A percentile compares a stretch with the other conserved stretches of the same genome.
These are phyloP conservation scores for Tragelaphus scriptus DNA, from an alignment of 2,113 vertebrate genomes.

Conservation along the genomic window DNA sequence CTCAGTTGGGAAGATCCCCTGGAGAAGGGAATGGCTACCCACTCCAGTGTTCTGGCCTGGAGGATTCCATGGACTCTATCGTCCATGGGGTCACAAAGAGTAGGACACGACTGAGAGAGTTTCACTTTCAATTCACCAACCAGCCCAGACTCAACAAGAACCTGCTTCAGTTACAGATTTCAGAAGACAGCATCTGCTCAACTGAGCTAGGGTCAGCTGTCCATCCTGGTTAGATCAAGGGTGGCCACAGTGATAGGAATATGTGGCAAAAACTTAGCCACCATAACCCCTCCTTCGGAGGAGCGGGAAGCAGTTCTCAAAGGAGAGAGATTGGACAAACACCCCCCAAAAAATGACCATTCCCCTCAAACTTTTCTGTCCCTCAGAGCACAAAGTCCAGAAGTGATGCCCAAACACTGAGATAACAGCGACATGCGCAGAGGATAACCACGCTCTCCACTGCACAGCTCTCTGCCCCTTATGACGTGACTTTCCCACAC, in stretches of 20 bases:
- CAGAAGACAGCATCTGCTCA: not conserved
- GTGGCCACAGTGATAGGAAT: too few species aligned
- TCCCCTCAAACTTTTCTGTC: not conserved
- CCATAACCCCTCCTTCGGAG: not conserved
- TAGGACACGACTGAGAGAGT: rapidly evolving
- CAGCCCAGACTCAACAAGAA: not conserved
- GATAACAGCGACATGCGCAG: not conserved
- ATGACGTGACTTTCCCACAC: not conserved
- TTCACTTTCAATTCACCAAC: not conserved
- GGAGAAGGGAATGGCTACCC: not conserved
- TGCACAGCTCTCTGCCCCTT: not conserved
- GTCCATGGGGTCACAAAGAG: rapidly evolving
- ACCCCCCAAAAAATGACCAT: not conserved
- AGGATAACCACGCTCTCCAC: not conserved
- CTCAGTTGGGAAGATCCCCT: not conserved
- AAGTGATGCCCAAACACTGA: not conserved
- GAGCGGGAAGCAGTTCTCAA: not conserved
- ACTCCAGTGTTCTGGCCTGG: not conserved
- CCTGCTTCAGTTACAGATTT: not conserved
- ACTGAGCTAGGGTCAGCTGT: not conserved
- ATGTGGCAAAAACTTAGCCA: not conserved
- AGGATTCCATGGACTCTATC: not conserved
- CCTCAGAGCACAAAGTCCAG: not conserved
- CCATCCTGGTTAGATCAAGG: not conserved
- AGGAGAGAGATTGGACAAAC: not conserved